Conservation (phyloP, 2,797 vertebrate species). For the Crypturellus tataupa region DNA sequence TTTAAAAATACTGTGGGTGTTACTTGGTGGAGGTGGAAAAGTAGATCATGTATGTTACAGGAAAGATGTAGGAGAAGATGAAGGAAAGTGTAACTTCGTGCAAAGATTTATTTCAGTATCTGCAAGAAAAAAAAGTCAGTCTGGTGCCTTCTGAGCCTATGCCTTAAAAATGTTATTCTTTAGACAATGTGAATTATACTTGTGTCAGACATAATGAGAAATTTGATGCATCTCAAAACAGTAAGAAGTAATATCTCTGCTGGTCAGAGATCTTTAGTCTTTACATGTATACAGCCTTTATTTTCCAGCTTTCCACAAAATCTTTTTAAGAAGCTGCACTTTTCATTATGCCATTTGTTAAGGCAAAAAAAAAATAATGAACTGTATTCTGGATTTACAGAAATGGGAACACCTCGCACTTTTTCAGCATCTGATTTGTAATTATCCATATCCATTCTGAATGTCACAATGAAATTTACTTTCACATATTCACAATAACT, state of each 20-base stretch:
- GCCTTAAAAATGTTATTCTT: not conserved
- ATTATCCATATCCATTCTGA: not conserved
- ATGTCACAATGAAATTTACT: not conserved
- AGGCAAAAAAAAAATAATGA: not conserved
- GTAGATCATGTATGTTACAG: not conserved
- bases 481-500: not conserved
- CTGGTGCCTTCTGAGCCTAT: not conserved
- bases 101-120: not conserved
- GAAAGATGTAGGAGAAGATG: not conserved
- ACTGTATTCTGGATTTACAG: not conserved
- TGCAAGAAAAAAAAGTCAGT: not conserved
- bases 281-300: not conserved
- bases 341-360: not conserved
- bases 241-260: not conserved
- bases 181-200: not conserved
- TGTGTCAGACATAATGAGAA: not conserved
- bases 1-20: not conserved
- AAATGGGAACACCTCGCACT: not conserved
- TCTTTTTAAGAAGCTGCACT: not conserved
- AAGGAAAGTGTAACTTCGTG: not conserved
- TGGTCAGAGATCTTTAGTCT: not conserved
- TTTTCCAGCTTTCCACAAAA: not conserved
- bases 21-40: not conserved
- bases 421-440: not conserved
- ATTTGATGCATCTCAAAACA: not conserved